Conservation (phyloP, 2,113 vertebrate genomes). For the Chitala chitala region DNA sequence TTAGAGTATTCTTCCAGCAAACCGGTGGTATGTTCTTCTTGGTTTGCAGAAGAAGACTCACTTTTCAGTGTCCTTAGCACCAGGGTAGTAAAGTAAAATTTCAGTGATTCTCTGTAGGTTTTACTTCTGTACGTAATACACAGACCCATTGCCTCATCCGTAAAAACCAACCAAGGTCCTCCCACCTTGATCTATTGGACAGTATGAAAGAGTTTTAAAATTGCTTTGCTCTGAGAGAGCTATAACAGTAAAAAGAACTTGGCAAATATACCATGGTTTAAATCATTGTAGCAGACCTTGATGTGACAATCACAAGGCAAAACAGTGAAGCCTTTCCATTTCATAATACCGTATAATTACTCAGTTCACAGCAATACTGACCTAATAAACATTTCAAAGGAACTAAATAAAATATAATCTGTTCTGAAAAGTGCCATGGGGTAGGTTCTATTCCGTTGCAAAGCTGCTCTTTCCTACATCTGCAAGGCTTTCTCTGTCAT, state of each 20-base stretch:
- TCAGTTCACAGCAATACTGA: constrained; percentile 49
- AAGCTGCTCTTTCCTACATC: background rate
- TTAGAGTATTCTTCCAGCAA: background rate
- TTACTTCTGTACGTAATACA: background rate
- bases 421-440: constrained; percentile 41
- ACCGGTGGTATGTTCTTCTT: background rate
- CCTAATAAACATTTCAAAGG: constrained; percentile 36
- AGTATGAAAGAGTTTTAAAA: constrained; percentile 52
- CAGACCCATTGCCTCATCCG: background rate
- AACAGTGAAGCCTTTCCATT: constrained; percentile 55
- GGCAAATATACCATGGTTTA: constrained; percentile 51
- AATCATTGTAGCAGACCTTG: constrained; percentile 54
- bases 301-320: constrained; percentile 57
- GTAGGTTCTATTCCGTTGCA: constrained; percentile 1
- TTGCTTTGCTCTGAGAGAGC: constrained; percentile 44
- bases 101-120: background rate
- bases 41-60: background rate
- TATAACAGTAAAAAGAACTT: constrained; percentile 50
- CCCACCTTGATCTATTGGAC: constrained; percentile 34
- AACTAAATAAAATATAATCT: constrained; percentile 42
- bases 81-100: background rate
- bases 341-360: constrained; percentile 52
- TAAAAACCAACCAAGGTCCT: background rate
- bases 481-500: background rate
- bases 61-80: background rate